phyloP scores from a whole-genome alignment of 2,113 vertebrate species.

The Heptranchias perlo region DNA sequence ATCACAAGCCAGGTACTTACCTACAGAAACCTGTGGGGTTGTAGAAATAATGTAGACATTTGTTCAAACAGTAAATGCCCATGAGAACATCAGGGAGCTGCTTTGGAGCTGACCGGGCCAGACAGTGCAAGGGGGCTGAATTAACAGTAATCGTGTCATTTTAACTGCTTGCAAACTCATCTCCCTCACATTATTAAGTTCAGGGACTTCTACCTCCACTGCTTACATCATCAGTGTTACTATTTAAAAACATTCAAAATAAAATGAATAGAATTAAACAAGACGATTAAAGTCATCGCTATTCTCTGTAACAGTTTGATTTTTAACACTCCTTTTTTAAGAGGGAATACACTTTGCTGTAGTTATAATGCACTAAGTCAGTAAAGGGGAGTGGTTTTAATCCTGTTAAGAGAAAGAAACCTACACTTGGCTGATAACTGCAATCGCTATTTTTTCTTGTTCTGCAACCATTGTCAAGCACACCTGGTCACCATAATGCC shows the following conservation, averaged over 20 bases:
- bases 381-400: neutral
- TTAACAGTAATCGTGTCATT: neutral
- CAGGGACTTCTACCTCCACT: neutral
- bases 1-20: neutral
- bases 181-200: neutral
- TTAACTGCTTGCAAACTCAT: neutral
- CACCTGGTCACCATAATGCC: neutral
- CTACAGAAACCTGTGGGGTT: neutral
- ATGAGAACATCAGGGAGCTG: neutral
- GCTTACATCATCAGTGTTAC: neutral
- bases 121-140: neutral
- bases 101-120: neutral
- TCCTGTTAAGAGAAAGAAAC: neutral
- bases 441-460: neutral
- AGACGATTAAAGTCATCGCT: neutral
- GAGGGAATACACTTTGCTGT: neutral
- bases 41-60: neutral
- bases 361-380: neutral
- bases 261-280: neutral
- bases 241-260: neutral
- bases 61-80: neutral
- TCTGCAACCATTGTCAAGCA: neutral
- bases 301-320: neutral
- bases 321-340: neutral
- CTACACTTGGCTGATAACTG: neutral